Evolutionary conservation across 2,797 vertebrate species (phyloP).

Genomic region (Neomorphus geoffroyi): DNA sequence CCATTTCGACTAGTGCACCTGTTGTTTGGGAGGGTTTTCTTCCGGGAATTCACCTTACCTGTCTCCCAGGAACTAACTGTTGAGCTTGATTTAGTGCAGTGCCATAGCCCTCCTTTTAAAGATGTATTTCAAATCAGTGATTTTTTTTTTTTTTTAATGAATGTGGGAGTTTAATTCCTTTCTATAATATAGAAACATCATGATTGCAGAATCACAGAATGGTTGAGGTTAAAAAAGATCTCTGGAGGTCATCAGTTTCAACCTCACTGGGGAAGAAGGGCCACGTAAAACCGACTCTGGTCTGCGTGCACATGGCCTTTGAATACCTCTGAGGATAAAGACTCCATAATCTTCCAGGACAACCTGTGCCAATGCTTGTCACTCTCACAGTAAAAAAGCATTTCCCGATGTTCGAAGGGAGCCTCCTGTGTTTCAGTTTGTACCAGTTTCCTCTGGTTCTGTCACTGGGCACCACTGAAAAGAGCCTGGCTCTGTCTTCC

Average conservation of each 20-base stretch:
- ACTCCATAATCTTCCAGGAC: neutral
- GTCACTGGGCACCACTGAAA: neutral
- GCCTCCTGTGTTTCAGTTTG: neutral
- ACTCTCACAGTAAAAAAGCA: neutral
- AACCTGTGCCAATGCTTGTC: neutral
- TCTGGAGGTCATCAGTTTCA: neutral
- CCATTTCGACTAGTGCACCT: neutral
- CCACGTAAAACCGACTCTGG: rapidly evolving
- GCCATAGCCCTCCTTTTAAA: neutral
- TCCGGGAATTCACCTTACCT: neutral
- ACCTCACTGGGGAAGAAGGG: neutral
- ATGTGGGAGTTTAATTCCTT: neutral
- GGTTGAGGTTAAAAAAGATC: neutral
- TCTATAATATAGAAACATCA: neutral
- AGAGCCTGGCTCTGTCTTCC: neutral
- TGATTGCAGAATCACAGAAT: neutral
- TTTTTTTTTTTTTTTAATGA: neutral
- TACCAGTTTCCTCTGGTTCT: neutral
- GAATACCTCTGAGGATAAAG: neutral
- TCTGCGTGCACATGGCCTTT: neutral
- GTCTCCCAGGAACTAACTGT: neutral
- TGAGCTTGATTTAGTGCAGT: neutral
- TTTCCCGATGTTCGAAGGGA: neutral
- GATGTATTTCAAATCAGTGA: neutral
- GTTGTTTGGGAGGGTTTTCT: neutral